Evolutionary conservation across 2,797 vertebrate genomes (phyloP).

Genomic region (Harpagifer antarcticus): DNA sequence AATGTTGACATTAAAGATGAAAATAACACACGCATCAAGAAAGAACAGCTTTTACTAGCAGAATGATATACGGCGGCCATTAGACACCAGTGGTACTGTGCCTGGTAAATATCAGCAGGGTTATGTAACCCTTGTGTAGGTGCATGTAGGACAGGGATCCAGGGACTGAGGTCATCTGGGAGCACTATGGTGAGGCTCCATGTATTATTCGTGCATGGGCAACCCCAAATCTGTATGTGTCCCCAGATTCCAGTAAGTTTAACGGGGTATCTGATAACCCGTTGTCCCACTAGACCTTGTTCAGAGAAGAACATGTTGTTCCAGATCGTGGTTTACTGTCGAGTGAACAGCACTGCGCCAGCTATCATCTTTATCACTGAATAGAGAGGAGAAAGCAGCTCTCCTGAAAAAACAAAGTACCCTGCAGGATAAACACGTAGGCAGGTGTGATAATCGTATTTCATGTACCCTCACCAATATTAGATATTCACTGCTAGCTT

Average conservation of each 20-base stretch:
- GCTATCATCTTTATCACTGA: slow-evolving; percentile 29
- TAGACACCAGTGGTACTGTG: not conserved
- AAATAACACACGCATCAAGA: not conserved
- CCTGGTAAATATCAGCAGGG: slow-evolving; percentile 1
- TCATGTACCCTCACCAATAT: slow-evolving; percentile 23
- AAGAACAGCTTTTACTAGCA: not conserved
- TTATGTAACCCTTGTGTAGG: not conserved
- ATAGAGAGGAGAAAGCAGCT: slow-evolving; percentile 9
- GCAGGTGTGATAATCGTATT: slow-evolving; percentile 49
- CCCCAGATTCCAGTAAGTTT: slow-evolving; percentile 40
- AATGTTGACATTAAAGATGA: not conserved
- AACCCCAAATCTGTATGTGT: slow-evolving; percentile 26
- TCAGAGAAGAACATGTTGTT: slow-evolving; percentile 44
- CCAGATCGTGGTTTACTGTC: slow-evolving; percentile 15
- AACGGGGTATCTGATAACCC: slow-evolving; percentile 42
- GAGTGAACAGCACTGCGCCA: slow-evolving; percentile 9
- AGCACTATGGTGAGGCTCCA: slow-evolving; percentile 28
- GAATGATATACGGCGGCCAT: not conserved
- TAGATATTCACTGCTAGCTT: slow-evolving; percentile 36
- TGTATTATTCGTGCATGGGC: slow-evolving; percentile 6
- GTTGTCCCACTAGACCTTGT: not conserved
- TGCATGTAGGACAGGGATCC: not conserved
- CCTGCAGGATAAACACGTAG: slow-evolving; percentile 32
- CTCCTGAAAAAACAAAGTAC: slow-evolving; percentile 34
- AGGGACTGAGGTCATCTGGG: slow-evolving; percentile 9